Conservation (phyloP, 2,113 vertebrate genomes). For the Psettodes erumei region DNA sequence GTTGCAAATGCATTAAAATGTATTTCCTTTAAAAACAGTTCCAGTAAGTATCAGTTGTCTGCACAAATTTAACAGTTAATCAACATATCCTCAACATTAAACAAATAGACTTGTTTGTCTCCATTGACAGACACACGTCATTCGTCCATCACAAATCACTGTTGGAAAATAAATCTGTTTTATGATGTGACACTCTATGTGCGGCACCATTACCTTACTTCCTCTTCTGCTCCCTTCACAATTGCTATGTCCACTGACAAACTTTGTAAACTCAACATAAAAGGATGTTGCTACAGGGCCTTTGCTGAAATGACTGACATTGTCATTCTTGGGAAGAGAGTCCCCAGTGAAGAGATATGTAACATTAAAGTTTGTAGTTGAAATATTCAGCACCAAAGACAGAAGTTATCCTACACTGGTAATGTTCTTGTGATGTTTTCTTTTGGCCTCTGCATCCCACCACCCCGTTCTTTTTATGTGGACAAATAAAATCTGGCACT, state of each 20-base stretch:
- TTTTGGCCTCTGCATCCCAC: slow-evolving; percentile 9
- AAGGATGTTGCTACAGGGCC: not conserved
- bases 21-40: not conserved
- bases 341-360: not conserved
- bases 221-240: too few relatives aligned
- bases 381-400: slow-evolving; percentile 7
- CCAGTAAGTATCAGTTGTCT: not conserved
- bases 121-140: too few relatives aligned
- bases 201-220: too few relatives aligned
- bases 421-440: not conserved
- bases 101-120: too few relatives aligned
- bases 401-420: slow-evolving; percentile 5
- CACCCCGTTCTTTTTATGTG: slow-evolving; percentile 8
- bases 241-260: not conserved
- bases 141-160: not conserved
- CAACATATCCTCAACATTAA: not conserved
- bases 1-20: not conserved
- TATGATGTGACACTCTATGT: not conserved
- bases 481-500: slow-evolving; percentile 18
- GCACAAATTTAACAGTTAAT: not conserved
- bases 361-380: not conserved
- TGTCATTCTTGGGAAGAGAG: not conserved
- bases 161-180: not conserved
- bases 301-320: not conserved
- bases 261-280: not conserved